phyloP scores from a whole-genome alignment of 1,140 invertebrate species.

The Solen grandis region DNA sequence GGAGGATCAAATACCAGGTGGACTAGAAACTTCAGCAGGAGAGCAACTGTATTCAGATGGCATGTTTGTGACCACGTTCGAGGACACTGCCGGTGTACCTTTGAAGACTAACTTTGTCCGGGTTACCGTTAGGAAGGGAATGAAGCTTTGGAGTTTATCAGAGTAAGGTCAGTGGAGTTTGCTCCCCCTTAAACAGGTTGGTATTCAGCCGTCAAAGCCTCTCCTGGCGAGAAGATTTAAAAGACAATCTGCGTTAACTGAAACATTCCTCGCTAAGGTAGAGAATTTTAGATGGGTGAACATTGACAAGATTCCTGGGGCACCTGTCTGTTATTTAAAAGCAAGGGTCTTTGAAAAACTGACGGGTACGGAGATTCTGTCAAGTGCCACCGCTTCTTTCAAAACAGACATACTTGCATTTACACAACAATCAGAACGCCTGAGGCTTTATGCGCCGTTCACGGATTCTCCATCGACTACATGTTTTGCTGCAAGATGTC shows the following conservation, averaged over 20 bases:
- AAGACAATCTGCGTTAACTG: slow-evolving; percentile 17
- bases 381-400: slow-evolving; percentile 12
- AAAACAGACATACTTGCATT: slow-evolving; percentile 18
- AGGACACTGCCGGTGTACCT: neutral
- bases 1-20: too few relatives aligned
- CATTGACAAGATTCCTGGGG: slow-evolving; percentile 33
- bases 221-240: neutral
- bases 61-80: neutral
- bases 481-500: slow-evolving; percentile 30
- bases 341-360: slow-evolving; percentile 14
- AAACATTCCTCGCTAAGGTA: slow-evolving; percentile 2
- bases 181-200: too few relatives aligned
- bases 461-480: slow-evolving; percentile 2
- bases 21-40: too few relatives aligned
- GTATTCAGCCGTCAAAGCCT: neutral
- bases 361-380: slow-evolving; percentile 1
- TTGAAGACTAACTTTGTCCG: neutral
- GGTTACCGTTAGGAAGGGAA: neutral
- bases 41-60: slow-evolving; percentile 11
- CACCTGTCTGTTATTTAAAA: slow-evolving; percentile 38
- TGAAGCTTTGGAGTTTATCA: neutral
- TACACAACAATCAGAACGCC: slow-evolving; percentile 7
- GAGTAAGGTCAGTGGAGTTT: neutral
- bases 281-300: slow-evolving; percentile 18
- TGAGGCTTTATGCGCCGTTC: slow-evolving; percentile 2